Evolutionary conservation across 2,888 invertebrate genomes (phyloP), one percentile per base, ranked within the genome.

Genomic region (Heterodera filipjevi): DNA sequence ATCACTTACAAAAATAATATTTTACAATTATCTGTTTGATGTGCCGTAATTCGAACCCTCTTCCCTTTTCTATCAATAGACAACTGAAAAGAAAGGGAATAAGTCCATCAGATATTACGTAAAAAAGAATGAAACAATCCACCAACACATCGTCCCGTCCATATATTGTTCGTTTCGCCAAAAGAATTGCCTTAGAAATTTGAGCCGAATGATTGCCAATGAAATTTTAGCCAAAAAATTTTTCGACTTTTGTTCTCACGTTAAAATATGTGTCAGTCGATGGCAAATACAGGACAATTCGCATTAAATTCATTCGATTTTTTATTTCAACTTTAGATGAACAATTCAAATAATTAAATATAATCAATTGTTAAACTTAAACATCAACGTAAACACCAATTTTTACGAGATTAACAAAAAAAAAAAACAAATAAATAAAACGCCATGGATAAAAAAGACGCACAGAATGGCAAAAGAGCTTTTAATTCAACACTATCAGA

Each of bases 131-230:
- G 59, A 59, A 59, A 59, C 59, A 59, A 59, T 59, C 59, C 59
- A 19, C 49, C 49, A 27, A 19, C 49, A 14, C 59, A 3, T 27
- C 16, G 6, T 3, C 49, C n/a, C 59, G 3, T n/a, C n/a, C 59
- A 59, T 59, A 27, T 16, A 49, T 59, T 39, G 39, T 59, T 59
- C 27, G 59, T 59, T 59, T 59, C 22, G n/a, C n/a, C 59, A 49
- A 49, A 49, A 19, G 49, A 49, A 59, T 59, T 27, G 59, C 59
- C 59, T 59, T 49, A 19, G 59, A 59, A 59, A 59, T 59, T 59
- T 59, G 59, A 59, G n/a, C 59, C 22, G 10, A 59, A 59, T 59
- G n/a, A 59, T 27, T 59, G 59, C 59, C 59, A 59, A 59, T 27
- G 49, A 59, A 59, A 59, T 59, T n/a, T 0, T 59, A 10, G 59